Evolutionary conservation across 1,140 invertebrate genomes (phyloP), one percentile per base, ranked within the genome.

Genomic region (Zaprionus lachaisei): DNA sequence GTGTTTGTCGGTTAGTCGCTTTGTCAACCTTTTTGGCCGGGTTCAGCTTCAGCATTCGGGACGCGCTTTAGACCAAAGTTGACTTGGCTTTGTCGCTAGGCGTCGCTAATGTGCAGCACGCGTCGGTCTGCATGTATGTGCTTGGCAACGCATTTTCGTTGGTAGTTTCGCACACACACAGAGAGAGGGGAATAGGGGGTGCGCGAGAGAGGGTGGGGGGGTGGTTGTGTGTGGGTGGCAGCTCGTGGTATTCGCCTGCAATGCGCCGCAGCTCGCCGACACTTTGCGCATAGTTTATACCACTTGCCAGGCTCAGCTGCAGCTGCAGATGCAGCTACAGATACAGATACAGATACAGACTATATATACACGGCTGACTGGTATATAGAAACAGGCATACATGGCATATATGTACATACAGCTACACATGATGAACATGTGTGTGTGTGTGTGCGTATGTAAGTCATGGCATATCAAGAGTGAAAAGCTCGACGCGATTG

Each of bases 211-310:
- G 9, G 7, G 2, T 1, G n/a, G 41, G n/a, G 5, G n/a, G 7
- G 6, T 34, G 7, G 6, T 34, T 22, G 47, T 51, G 47, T 4
- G 47, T 51, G 47, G 47, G 47, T 51, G 12, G 47, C 20, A 47
- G 41, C n/a, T 47, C 41, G n/a, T 47, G 41, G 41, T 41, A 68
- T 2, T 55, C 56, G 49, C 34, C 61, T 67, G 67, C 72, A 75
- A 55, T 58, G 72, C 44, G 67, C 78, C 63, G 47, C 47, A 51
- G 47, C 47, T 24, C 12, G 20, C 44, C 66, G 64, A 61, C 80
- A 82, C 80, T 82, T 83, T 82, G 80, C 80, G 78, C 81, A 83
- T 83, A 77, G 81, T 77, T 79, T 72, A 60, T 68, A 54, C 57
- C 76, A 74, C 20, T 64, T 54, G 41, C 63, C 64, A 61, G 73